These are phyloP conservation scores for Argyrosomus regius DNA, from an alignment of 2,797 vertebrate genomes.

Conservation along the genomic window DNA sequence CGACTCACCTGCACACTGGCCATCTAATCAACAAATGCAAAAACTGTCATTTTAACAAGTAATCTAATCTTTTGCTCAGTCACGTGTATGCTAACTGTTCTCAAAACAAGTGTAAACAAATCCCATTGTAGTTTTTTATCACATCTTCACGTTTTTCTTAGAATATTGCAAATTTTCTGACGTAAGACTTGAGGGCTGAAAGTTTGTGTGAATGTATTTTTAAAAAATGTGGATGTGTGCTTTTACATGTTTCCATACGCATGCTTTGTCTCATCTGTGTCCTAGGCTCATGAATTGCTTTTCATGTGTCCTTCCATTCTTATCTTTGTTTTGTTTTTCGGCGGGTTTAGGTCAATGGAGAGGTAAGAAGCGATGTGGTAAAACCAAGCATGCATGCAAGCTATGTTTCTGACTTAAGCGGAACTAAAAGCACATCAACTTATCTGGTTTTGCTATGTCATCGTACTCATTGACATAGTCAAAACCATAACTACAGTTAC, in stretches of 20 bases:
- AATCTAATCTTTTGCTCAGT: constrained; percentile 13
- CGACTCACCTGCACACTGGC: constrained; percentile 26
- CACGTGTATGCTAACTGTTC: constrained; percentile 15
- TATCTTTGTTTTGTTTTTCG: constrained; percentile 86
- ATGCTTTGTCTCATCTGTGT: constrained; percentile 47
- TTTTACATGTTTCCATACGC: constrained; percentile 34
- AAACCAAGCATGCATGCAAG: constrained; percentile 82
- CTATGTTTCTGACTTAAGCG: constrained; percentile 37
- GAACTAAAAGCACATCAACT: constrained; percentile 30
- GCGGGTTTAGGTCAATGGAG: constrained; percentile 94
- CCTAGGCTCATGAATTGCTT: constrained; percentile 66
- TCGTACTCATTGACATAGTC: constrained; percentile 22
- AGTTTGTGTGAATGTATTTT: neutral
- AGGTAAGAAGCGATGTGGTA: constrained; percentile 92
- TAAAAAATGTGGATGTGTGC: constrained; percentile 15
- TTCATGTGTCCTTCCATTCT: constrained; percentile 92
- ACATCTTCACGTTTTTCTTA: neutral
- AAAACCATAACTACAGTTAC: constrained; percentile 20
- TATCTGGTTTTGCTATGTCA: constrained; percentile 24
- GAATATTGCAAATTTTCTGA: neutral
- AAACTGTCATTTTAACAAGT: constrained; percentile 41
- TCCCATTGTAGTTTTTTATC: neutral
- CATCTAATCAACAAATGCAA: constrained; percentile 35
- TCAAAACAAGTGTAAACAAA: neutral
- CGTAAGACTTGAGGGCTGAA: neutral